A percentile compares a stretch with the other conserved stretches of the same genome.
Evolutionary conservation across 2,113 vertebrate species (phyloP).

Genomic region (Brachyistius frenatus): DNA sequence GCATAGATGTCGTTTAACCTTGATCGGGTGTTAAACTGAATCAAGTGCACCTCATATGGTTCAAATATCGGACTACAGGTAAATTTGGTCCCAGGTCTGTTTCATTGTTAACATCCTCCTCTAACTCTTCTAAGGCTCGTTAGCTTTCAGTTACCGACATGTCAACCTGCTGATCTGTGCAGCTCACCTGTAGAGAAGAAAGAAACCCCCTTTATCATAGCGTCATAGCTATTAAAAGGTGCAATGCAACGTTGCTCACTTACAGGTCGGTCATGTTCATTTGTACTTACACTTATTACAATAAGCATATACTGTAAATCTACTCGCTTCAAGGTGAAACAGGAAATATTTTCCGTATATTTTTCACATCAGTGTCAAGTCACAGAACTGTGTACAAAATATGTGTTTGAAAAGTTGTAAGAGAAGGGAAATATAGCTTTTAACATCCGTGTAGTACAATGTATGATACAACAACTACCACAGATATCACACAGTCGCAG

Average conservation of each 20-base stretch:
- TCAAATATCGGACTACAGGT: conserved; percentile 10
- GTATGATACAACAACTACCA: background rate
- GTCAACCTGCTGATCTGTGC: conserved; percentile 67
- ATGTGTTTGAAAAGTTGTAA: background rate
- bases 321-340: too few relatives aligned
- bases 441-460: background rate
- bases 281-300: too few relatives aligned
- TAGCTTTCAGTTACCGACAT: background rate
- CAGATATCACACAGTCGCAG: background rate
- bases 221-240: conserved; percentile 81
- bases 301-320: too few relatives aligned
- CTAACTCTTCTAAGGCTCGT: background rate
- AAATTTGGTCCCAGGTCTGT: background rate
- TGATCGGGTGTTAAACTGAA: background rate
- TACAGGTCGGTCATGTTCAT: background rate
- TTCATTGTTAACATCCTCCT: background rate
- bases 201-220: conserved; percentile 44
- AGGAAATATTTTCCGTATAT: background rate
- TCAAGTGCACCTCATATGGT: conserved; percentile 21
- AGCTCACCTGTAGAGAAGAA: conserved; percentile 64
- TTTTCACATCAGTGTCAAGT: background rate
- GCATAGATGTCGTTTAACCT: too few relatives aligned
- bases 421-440: background rate
- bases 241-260: conserved; percentile 64
- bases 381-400: too few relatives aligned